phyloP scores from a whole-genome alignment of 35 echinoderm and acorn worm genomes.

The Ptychodera flava region DNA sequence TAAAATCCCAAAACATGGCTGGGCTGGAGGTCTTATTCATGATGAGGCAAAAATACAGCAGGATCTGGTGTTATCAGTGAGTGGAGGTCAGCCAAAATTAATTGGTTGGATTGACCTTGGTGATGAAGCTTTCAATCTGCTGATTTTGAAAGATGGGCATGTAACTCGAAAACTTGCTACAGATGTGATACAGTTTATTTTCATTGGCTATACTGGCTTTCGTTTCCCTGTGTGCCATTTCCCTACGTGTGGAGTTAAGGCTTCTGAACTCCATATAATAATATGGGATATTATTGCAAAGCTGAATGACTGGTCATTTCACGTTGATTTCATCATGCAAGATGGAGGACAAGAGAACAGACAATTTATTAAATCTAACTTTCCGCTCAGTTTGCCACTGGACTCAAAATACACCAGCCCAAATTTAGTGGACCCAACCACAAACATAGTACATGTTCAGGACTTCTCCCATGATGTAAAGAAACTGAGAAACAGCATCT shows the following conservation, averaged over 20 bases:
- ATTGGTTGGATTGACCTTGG: conserved; percentile 29
- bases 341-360: background rate
- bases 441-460: background rate
- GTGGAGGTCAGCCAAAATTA: conserved; percentile 2
- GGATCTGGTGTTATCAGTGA: background rate
- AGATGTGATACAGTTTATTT: conserved; percentile 20
- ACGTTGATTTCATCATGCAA: conserved; percentile 5
- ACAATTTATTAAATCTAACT: conserved; percentile 13
- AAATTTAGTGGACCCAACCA: background rate
- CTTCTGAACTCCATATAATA: background rate
- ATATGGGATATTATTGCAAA: conserved; percentile 9
- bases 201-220: conserved; percentile 11
- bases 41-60: conserved; percentile 20
- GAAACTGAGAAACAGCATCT: conserved; percentile 2
- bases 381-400: background rate
- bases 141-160: background rate
- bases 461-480: no score
- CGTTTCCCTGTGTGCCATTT: conserved; percentile 11
- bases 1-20: background rate
- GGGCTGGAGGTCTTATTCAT: conserved; percentile 9
- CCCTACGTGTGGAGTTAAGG: background rate
- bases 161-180: background rate
- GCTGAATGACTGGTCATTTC: background rate
- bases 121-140: conserved; percentile 4
- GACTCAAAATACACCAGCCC: background rate